A percentile compares a stretch with the other conserved stretches of the same genome.
These are phyloP conservation scores for Zaprionus taronus DNA, from an alignment of 1,140 invertebrate genomes.

Conservation along the genomic window DNA sequence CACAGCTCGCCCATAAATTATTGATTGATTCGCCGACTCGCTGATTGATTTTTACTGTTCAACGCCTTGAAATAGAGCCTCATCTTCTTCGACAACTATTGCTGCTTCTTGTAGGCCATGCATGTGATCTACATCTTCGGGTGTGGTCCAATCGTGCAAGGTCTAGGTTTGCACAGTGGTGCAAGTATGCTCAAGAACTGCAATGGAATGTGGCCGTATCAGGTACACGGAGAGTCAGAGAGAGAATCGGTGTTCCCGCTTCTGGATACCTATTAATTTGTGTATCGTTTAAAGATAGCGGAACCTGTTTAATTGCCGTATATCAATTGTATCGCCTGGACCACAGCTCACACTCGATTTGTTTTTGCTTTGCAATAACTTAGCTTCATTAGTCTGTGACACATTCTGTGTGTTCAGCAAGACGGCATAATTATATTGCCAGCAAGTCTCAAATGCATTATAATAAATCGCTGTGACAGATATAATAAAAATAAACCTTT, in stretches of 20 bases:
- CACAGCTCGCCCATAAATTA: conserved; percentile 44
- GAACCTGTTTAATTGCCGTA: conserved; percentile 26
- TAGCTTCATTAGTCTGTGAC: conserved; percentile 39
- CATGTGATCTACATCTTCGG: conserved; percentile 33
- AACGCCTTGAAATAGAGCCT: conserved; percentile 48
- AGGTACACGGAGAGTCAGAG: not conserved
- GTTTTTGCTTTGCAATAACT: conserved; percentile 25
- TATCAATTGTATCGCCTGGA: conserved; percentile 15
- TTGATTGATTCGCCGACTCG: conserved; percentile 67
- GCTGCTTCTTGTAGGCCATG: conserved; percentile 35
- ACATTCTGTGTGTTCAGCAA: conserved; percentile 15
- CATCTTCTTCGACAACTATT: conserved; percentile 1
- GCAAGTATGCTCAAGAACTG: not conserved
- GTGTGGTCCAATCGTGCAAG: conserved; percentile 68
- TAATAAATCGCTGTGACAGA: conserved; percentile 44
- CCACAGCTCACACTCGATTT: not conserved
- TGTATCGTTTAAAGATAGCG: not conserved
- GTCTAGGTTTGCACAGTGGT: conserved; percentile 67
- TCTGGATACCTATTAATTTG: not conserved
- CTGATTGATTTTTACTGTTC: conserved; percentile 58
- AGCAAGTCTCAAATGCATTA: conserved; percentile 3
- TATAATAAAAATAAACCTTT: conserved; percentile 44
- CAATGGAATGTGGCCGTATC: not conserved
- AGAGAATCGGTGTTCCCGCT: not conserved
- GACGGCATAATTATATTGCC: conserved; percentile 19